These are phyloP conservation scores for Gorsachius goisagi DNA, from an alignment of 2,113 vertebrate genomes.

Conservation along the genomic window DNA sequence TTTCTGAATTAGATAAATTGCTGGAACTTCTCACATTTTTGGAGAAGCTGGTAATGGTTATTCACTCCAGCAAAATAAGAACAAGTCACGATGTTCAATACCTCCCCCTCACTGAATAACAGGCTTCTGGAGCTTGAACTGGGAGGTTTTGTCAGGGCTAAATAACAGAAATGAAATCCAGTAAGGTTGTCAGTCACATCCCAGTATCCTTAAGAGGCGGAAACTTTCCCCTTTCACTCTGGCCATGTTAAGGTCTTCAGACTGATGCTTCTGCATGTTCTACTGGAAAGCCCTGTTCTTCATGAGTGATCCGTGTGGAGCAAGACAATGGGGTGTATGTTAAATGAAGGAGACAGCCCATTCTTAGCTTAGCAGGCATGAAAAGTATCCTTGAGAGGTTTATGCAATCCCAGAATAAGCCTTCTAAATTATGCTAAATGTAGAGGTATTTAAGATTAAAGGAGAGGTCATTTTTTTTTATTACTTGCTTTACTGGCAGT, in stretches of 20 bases:
- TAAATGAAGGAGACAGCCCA: not conserved
- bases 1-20: not conserved
- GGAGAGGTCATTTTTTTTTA: slow-evolving; percentile 12
- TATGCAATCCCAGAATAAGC: slow-evolving; percentile 4
- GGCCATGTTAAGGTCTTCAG: not conserved
- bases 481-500: slow-evolving; percentile 32
- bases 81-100: not conserved
- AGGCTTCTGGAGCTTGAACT: not conserved
- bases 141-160: not conserved
- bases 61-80: not conserved
- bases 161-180: not conserved
- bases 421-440: slow-evolving; percentile 23
- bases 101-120: not conserved
- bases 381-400: not conserved
- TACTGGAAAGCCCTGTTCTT: not conserved
- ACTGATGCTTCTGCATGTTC: not conserved
- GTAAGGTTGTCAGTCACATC: not conserved
- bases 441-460: slow-evolving; percentile 21
- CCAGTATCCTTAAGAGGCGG: not conserved
- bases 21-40: not conserved
- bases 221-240: not conserved
- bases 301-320: not conserved
- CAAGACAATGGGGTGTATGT: not conserved
- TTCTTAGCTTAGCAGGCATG: not conserved
- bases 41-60: not conserved